phyloP scores from a whole-genome alignment of 2,797 vertebrate species.

The Channallabes apus region DNA sequence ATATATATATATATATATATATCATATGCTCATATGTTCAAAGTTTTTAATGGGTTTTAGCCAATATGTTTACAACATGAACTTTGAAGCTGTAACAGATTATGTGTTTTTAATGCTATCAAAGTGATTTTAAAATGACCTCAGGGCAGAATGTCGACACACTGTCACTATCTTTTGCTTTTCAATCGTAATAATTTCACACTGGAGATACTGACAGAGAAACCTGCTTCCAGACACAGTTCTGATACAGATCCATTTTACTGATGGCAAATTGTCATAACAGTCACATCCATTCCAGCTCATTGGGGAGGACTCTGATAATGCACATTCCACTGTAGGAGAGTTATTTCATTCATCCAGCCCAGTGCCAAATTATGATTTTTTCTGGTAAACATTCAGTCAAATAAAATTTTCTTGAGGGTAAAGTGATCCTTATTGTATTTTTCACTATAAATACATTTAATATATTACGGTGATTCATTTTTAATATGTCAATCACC shows the following conservation, averaged over 20 bases:
- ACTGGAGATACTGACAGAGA: constrained; percentile 4
- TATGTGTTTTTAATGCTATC: neutral
- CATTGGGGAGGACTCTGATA: neutral
- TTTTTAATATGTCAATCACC: neutral
- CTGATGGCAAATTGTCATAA: neutral
- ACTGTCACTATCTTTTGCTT: neutral
- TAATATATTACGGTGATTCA: neutral
- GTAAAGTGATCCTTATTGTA: neutral
- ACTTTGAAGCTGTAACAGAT: neutral
- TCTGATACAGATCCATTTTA: neutral
- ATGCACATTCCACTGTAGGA: neutral
- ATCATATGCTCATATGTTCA: neutral
- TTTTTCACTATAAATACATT: neutral
- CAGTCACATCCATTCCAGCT: neutral
- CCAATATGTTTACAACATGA: neutral
- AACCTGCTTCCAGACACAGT: neutral
- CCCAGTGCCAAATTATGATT: neutral
- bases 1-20: too few species aligned
- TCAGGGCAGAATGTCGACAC: neutral
- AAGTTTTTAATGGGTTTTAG: neutral
- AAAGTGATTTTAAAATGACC: constrained; percentile 7
- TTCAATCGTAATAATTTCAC: neutral
- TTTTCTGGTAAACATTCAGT: neutral
- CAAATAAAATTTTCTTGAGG: neutral
- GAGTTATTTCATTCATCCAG: neutral